Evolutionary conservation across 2,797 vertebrate genomes (phyloP).

Genomic region (Momotus momota): DNA sequence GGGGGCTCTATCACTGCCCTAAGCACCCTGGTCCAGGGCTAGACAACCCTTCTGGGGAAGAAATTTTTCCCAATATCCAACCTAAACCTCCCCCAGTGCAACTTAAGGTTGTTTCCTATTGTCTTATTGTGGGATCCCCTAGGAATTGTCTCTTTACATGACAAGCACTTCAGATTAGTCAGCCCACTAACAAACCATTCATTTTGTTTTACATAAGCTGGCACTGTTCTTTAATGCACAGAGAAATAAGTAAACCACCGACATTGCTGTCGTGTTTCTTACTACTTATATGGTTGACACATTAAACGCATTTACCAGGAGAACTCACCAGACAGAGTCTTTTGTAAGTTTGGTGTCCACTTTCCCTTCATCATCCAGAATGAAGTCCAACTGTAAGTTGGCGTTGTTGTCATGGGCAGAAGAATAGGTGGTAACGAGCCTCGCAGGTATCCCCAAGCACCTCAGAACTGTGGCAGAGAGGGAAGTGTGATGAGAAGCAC

Average conservation of each 20-base stretch:
- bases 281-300: neutral
- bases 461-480: slow-evolving; percentile 85
- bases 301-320: neutral
- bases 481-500: neutral
- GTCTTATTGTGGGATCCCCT: neutral
- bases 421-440: slow-evolving; percentile 91
- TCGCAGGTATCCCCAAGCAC: slow-evolving; percentile 91
- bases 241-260: neutral
- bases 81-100: neutral
- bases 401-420: slow-evolving; percentile 96
- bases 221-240: neutral
- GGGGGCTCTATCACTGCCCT: neutral
- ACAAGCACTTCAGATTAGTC: neutral
- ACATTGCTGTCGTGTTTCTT: neutral
- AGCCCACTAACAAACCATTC: neutral
- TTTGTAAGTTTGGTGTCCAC: slow-evolving; percentile 86
- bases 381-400: slow-evolving; percentile 91
- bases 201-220: neutral
- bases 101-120: neutral
- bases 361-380: slow-evolving; percentile 88
- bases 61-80: too few species aligned
- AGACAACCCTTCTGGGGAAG: neutral
- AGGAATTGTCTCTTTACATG: neutral
- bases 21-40: neutral
- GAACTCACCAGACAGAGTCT: slow-evolving; percentile 91